Evolutionary conservation across 2,113 vertebrate genomes (phyloP).

Genomic region (Alexandromys fortis): DNA sequence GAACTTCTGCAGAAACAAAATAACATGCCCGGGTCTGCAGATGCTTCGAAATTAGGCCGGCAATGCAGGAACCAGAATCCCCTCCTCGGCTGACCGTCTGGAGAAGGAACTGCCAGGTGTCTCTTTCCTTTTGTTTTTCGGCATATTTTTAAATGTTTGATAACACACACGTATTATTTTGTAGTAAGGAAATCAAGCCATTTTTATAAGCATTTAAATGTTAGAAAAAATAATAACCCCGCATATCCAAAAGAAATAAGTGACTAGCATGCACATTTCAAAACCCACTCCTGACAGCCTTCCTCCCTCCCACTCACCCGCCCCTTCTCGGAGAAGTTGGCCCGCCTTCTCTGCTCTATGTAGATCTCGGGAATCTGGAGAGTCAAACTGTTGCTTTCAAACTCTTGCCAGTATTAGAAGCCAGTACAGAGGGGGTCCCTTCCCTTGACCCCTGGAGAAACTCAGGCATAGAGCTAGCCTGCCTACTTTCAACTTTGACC

Average conservation of each 20-base stretch:
- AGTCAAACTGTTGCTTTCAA: not conserved
- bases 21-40: not conserved
- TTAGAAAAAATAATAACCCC: slow-evolving; percentile 19
- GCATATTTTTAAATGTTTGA: slow-evolving; percentile 50
- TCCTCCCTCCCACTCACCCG: not conserved
- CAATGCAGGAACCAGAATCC: not conserved
- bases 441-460: not conserved
- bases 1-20: slow-evolving; percentile 52
- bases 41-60: slow-evolving; percentile 32
- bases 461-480: not conserved
- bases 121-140: not conserved
- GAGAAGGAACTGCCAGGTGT: not conserved
- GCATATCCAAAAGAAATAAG: slow-evolving; percentile 3
- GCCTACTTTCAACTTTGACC: not conserved
- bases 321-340: not conserved
- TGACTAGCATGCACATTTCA: not conserved
- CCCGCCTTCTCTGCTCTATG: not conserved
- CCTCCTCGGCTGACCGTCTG: not conserved
- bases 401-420: not conserved
- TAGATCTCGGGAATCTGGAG: not conserved
- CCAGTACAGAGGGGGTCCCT: not conserved
- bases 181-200: slow-evolving; percentile 11
- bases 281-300: slow-evolving; percentile 15
- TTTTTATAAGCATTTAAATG: slow-evolving; percentile 13
- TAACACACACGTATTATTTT: slow-evolving; percentile 20